A percentile compares a stretch with the other conserved stretches of the same genome.
phyloP scores from a whole-genome alignment of 2,113 vertebrate species.

The Candoia aspera region DNA sequence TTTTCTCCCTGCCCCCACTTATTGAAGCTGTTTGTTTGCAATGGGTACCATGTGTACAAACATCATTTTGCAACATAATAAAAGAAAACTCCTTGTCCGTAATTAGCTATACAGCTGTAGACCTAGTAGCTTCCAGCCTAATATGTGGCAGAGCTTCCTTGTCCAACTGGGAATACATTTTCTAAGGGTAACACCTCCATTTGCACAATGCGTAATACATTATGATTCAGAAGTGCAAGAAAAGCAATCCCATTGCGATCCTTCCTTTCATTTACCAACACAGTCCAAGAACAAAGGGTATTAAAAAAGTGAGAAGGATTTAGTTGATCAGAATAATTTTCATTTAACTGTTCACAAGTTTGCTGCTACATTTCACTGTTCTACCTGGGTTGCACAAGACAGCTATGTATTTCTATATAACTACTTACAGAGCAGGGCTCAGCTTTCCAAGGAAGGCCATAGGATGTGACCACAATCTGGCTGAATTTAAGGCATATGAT shows the following conservation, averaged over 20 bases:
- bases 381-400: not conserved
- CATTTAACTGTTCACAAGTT: conserved; percentile 36
- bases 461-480: not conserved
- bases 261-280: not conserved
- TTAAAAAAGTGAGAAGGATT: not conserved
- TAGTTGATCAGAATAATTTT: not conserved
- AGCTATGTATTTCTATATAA: not conserved
- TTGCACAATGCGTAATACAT: not conserved
- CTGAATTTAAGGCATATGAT: not conserved
- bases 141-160: conserved; percentile 11
- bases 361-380: conserved; percentile 27
- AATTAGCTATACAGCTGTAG: conserved; percentile 62
- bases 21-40: conserved; percentile 66
- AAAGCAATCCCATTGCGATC: not conserved
- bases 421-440: not conserved
- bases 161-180: conserved; percentile 38
- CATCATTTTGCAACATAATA: conserved; percentile 57
- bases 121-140: conserved; percentile 31
- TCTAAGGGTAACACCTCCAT: not conserved
- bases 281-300: not conserved
- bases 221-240: conserved; percentile 6
- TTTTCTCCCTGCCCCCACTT: conserved; percentile 14
- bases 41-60: conserved; percentile 58
- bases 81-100: conserved; percentile 62
- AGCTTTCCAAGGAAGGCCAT: not conserved